Percentiles rank a stretch among this genome's conserved stretches.
phyloP scores from a whole-genome alignment of 2,113 vertebrate species.

The Python bivittatus region DNA sequence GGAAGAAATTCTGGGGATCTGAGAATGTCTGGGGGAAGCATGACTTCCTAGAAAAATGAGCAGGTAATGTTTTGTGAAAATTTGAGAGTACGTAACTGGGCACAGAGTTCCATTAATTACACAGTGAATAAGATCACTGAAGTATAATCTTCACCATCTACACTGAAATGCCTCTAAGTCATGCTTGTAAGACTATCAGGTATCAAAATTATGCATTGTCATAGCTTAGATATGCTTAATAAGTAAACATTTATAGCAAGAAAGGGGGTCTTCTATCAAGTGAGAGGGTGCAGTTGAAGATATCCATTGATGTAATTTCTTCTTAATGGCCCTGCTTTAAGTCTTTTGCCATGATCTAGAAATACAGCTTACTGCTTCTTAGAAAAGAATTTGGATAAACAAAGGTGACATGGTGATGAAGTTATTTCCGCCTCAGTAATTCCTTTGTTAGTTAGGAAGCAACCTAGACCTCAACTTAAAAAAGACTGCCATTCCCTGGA shows the following conservation, averaged over 20 bases:
- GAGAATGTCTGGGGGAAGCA: background rate
- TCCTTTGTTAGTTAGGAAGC: slow-evolving; percentile 59
- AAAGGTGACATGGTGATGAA: slow-evolving; percentile 43
- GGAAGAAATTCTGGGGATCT: background rate
- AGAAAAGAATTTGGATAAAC: slow-evolving; percentile 56
- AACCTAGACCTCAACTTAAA: slow-evolving; percentile 45
- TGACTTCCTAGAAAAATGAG: background rate
- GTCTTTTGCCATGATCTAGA: slow-evolving; percentile 28
- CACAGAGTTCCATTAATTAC: background rate
- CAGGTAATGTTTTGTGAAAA: background rate
- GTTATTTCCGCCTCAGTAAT: slow-evolving; percentile 57
- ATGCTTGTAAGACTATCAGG: background rate
- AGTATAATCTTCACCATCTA: background rate
- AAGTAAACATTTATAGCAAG: background rate
- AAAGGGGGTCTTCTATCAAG: slow-evolving; percentile 5
- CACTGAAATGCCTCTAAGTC: background rate
- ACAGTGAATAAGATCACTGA: background rate
- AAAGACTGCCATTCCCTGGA: slow-evolving; percentile 54
- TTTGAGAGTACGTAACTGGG: background rate
- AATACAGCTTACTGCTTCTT: slow-evolving; percentile 35
- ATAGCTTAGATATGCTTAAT: background rate
- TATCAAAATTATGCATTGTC: background rate
- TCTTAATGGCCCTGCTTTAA: background rate
- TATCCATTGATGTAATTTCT: slow-evolving; percentile 15
- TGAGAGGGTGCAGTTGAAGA: background rate